Conservation (phyloP, 2,797 vertebrate species). For the Oreonectes daqikongensis region DNA sequence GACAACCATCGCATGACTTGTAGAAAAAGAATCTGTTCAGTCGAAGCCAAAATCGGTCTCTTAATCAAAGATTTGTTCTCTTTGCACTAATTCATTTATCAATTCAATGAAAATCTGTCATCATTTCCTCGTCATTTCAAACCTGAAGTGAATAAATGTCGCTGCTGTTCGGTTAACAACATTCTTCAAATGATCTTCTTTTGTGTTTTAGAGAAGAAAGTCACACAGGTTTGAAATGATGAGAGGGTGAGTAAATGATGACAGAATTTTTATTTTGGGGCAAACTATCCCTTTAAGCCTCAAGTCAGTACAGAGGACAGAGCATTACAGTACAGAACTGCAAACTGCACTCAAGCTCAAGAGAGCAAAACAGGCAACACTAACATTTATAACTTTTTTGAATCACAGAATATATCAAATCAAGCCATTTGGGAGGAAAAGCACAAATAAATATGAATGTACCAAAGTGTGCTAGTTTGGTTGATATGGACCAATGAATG, state of each 20-base stretch:
- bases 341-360: conserved; percentile 63
- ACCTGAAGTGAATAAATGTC: too few species aligned
- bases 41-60: neutral
- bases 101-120: too few species aligned
- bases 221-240: too few species aligned
- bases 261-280: too few species aligned
- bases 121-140: too few species aligned
- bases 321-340: conserved; percentile 31
- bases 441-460: conserved; percentile 43
- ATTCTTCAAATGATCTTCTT: too few species aligned
- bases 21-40: too few species aligned
- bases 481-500: conserved; percentile 13
- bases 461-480: neutral
- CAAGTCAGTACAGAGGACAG: conserved; percentile 49
- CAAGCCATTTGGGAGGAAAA: conserved; percentile 40
- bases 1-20: neutral
- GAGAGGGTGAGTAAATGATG: too few species aligned
- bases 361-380: conserved; percentile 64
- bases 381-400: conserved; percentile 56
- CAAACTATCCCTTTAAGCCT: too few species aligned
- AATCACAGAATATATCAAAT: conserved; percentile 42
- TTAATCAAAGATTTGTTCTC: neutral
- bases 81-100: conserved; percentile 22
- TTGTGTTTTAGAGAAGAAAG: too few species aligned
- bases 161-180: too few species aligned